Evolutionary conservation across 1,140 invertebrate genomes (phyloP).

Genomic region (Physella acuta): DNA sequence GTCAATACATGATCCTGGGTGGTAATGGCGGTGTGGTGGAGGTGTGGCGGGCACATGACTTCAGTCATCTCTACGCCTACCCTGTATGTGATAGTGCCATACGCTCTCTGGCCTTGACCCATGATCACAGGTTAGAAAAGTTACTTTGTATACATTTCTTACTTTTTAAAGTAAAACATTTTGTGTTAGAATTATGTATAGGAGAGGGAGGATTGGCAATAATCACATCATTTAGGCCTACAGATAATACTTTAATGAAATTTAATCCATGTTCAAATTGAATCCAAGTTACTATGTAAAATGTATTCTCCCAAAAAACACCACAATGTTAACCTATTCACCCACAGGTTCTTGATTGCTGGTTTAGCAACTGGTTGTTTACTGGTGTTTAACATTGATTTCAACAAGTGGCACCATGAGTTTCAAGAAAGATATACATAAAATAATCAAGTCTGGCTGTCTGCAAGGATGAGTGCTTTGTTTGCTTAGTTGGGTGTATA

Average conservation of each 20-base stretch:
- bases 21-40: slow-evolving; percentile 96
- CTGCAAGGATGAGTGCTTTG: background rate
- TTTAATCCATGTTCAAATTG: too few species aligned
- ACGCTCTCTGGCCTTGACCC: slow-evolving; percentile 86
- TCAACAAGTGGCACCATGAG: slow-evolving; percentile 99
- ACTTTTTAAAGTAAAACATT: too few species aligned
- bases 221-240: too few species aligned
- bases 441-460: slow-evolving; percentile 6
- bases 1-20: slow-evolving; percentile 92
- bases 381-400: slow-evolving; percentile 98
- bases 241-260: too few species aligned
- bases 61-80: slow-evolving; percentile 94
- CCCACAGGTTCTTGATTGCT: slow-evolving; percentile 85
- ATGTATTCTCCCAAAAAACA: too few species aligned
- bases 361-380: slow-evolving; percentile 95
- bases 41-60: slow-evolving; percentile 96
- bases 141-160: background rate
- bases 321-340: too few species aligned
- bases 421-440: slow-evolving; percentile 62
- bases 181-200: too few species aligned
- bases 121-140: slow-evolving; percentile 89
- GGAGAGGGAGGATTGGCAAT: too few species aligned
- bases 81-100: slow-evolving; percentile 93
- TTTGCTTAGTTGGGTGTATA: background rate
- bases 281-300: too few species aligned